Evolutionary conservation across 2,888 invertebrate genomes (phyloP), one percentile per base, ranked within the genome.

Genomic region (Celastrina argiolus): DNA sequence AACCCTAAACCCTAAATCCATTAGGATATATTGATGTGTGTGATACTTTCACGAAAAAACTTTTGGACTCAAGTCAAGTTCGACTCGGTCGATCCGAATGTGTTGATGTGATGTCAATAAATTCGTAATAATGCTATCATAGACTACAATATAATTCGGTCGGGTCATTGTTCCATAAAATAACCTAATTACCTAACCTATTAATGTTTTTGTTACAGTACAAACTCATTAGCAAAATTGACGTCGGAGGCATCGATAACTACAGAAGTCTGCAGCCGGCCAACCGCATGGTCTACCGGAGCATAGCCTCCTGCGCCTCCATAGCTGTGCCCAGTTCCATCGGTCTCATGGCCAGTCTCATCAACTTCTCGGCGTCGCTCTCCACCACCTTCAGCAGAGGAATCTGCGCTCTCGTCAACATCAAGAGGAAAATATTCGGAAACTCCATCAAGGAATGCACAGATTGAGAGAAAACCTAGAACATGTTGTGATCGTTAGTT

Each of bases 261-360:
- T 91, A 88, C 78, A 81, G 92, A 14, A 85, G 87, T 12, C 76
- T 85, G 1, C 92, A 92, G 64, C 73, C 83, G 0, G 71, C 77
- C 6, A 81, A 85, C 71, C 81, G 91, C 5, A 73, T 85, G 12
- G 81, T 91, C 1, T 90, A 87, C 80, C 82, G 87, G 0, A 86
- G 88, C 7, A 67, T 76, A 1, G 79, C 84, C 0, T 84, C 88
- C 0, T 79, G 82, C 67, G 78, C 85, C 2, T 66, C 79, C 8
- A 68, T 81, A 42, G 16, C 79, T 0, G 42, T 76, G 0, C 84
- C 88, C 0, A 76, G 79, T 3, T 58, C 74, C 10, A 63, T 78
- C 5, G 73, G 72, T 10, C 51, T 83, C 59, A 58, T 87, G 2
- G 71, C 79, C 0, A 72, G 76, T 0, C 69, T 88, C 2, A 31